phyloP scores from a whole-genome alignment of 2,113 vertebrate species.

The Montifringilla adamsi region DNA sequence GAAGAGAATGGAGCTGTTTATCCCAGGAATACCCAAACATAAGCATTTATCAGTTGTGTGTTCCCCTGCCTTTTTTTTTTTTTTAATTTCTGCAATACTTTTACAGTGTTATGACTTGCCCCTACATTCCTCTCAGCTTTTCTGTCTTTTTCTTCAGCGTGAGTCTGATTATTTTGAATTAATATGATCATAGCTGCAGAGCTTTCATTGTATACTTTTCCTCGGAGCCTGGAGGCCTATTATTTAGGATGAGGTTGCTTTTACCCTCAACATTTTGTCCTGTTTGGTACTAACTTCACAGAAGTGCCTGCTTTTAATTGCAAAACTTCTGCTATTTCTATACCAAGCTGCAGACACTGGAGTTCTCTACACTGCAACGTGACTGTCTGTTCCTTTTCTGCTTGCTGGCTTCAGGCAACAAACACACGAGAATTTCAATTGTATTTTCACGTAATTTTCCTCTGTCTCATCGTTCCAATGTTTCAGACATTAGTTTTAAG shows the following conservation, averaged over 20 bases:
- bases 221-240: background rate
- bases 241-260: background rate
- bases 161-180: background rate
- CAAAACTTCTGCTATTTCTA: background rate
- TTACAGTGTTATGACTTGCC: background rate
- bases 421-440: background rate
- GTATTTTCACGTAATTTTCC: background rate
- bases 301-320: background rate
- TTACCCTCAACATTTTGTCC: background rate
- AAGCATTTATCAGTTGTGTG: background rate
- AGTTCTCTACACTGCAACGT: background rate
- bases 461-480: background rate
- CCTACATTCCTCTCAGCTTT: background rate
- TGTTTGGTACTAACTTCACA: background rate
- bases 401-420: slow-evolving; percentile 19
- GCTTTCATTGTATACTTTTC: background rate
- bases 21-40: background rate
- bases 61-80: rapidly evolving
- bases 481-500: slow-evolving; percentile 18
- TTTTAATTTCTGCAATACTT: background rate
- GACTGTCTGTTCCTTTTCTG: slow-evolving; percentile 17
- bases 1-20: background rate
- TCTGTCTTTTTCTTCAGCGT: background rate
- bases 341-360: background rate
- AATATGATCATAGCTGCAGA: background rate